A percentile compares a stretch with the other conserved stretches of the same genome.
Conservation (phyloP, 2,113 vertebrate genomes). For the Tichodroma muraria region DNA sequence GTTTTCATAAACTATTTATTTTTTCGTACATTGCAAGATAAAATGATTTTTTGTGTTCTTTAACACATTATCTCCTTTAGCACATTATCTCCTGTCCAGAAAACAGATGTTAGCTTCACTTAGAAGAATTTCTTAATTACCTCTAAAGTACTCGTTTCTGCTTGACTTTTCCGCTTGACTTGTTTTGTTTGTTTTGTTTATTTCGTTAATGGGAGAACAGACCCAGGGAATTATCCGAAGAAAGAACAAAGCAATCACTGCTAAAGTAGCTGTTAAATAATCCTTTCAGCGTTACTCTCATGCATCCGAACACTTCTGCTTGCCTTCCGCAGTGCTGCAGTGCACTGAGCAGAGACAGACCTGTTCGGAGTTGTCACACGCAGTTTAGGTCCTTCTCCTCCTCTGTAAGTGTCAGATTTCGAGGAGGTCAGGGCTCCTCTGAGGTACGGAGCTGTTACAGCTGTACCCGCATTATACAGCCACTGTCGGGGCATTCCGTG, state of each 20-base stretch:
- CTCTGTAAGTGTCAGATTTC: neutral
- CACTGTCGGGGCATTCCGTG: neutral
- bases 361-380: neutral
- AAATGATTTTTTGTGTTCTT: neutral
- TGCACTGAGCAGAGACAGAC: neutral
- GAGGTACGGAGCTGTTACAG: neutral
- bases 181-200: neutral
- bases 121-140: neutral
- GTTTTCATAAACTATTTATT: neutral
- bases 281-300: neutral
- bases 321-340: neutral
- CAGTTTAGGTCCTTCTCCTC: neutral
- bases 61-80: neutral
- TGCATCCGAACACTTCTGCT: neutral
- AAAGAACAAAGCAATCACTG: neutral
- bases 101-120: neutral
- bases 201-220: neutral
- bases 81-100: neutral
- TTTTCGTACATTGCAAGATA: neutral
- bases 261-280: neutral
- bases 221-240: neutral
- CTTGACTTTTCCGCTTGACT: neutral
- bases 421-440: neutral
- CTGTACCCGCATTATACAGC: neutral
- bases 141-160: neutral